Percentiles rank a stretch among this genome's conserved stretches.
These are phyloP conservation scores for Ochropleura leucogaster DNA, from an alignment of 2,888 invertebrate species.

Conservation along the genomic window DNA sequence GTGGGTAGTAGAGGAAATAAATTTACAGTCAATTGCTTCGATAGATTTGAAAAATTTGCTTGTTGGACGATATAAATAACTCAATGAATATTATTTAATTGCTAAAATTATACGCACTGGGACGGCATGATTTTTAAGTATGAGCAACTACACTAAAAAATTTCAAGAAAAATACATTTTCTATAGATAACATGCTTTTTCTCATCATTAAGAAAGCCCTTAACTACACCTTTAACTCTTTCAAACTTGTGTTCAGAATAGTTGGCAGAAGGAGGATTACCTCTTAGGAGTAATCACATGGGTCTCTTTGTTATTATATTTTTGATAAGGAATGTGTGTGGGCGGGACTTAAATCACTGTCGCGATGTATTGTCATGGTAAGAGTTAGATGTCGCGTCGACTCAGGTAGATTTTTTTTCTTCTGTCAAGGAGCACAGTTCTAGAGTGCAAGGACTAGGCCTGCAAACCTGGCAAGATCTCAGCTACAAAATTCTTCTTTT, in stretches of 20 bases:
- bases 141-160: neutral
- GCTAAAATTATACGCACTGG: neutral
- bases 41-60: neutral
- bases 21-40: too few relatives aligned
- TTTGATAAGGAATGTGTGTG: constrained; percentile 74
- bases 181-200: constrained; percentile 46
- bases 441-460: neutral
- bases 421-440: neutral
- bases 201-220: constrained; percentile 40
- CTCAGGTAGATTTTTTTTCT: neutral
- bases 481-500: neutral
- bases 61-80: neutral
- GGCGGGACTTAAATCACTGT: constrained; percentile 71
- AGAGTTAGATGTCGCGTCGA: neutral
- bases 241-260: constrained; percentile 23
- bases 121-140: neutral
- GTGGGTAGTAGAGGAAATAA: too few relatives aligned
- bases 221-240: constrained; percentile 21
- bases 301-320: constrained; percentile 76
- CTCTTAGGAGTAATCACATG: constrained; percentile 70
- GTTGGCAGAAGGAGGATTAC: constrained; percentile 66
- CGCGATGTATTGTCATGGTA: constrained; percentile 42
- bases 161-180: neutral
- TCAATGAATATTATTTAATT: neutral
- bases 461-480: neutral